Evolutionary conservation across 2,888 invertebrate species (phyloP).

Genomic region (Orthosia incerta): DNA sequence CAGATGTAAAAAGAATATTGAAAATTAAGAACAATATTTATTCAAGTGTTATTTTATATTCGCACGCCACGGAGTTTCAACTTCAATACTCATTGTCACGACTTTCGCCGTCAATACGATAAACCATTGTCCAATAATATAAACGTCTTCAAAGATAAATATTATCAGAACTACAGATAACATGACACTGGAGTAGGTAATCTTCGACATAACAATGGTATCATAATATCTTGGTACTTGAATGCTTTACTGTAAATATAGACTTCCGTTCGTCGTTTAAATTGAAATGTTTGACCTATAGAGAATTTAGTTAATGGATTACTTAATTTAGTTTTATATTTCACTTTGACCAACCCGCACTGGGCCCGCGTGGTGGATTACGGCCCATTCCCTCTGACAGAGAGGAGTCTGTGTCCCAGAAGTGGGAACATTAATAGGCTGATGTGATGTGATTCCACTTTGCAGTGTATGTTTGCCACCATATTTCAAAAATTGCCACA

Average conservation of each 20-base stretch:
- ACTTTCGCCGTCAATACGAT: constrained; percentile 19
- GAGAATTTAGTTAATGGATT: neutral
- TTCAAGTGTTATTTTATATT: constrained; percentile 38
- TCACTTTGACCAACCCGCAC: too few species aligned
- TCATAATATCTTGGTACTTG: neutral
- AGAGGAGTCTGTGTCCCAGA: too few species aligned
- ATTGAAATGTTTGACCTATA: neutral
- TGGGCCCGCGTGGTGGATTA: too few species aligned
- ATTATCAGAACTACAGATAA: constrained; percentile 50
- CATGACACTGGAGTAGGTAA: constrained; percentile 15
- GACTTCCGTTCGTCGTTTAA: neutral
- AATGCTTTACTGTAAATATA: neutral
- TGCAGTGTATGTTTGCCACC: neutral
- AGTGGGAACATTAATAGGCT: too few species aligned
- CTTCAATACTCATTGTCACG: constrained; percentile 7
- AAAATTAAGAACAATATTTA: constrained; percentile 31
- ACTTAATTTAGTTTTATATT: neutral
- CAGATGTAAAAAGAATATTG: neutral
- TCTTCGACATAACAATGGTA: constrained; percentile 34
- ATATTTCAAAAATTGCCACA: neutral
- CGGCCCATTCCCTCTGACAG: too few species aligned
- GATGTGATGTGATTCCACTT: too few species aligned
- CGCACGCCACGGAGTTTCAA: neutral
- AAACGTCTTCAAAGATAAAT: constrained; percentile 42
- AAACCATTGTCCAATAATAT: constrained; percentile 39